A percentile compares a stretch with the other conserved stretches of the same genome.
Conservation (phyloP, 2,797 vertebrate genomes). For the Crocidura indochinensis region DNA sequence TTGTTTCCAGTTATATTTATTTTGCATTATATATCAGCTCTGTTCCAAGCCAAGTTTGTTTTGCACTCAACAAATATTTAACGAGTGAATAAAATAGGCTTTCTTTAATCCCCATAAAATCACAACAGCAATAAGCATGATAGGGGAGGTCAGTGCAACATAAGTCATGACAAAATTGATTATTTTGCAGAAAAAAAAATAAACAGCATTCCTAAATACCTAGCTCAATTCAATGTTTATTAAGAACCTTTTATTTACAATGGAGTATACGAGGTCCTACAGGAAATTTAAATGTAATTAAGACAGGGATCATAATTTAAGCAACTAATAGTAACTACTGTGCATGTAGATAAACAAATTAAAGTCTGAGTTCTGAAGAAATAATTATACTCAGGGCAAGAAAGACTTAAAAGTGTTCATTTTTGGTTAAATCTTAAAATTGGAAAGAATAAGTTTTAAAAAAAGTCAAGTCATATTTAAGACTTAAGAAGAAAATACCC, state of each 20-base stretch:
- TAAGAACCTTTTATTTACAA: constrained; percentile 9
- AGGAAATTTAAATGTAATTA: constrained; percentile 69
- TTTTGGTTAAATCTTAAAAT: constrained; percentile 47
- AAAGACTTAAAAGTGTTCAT: constrained; percentile 27
- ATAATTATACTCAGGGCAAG: constrained; percentile 22
- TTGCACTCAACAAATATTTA: constrained; percentile 51
- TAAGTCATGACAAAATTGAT: constrained; percentile 10
- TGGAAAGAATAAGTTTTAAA: constrained; percentile 50
- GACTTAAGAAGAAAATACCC: constrained; percentile 49
- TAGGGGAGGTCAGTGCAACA: neutral
- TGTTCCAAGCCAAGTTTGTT: neutral
- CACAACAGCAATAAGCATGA: neutral
- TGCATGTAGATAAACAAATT: neutral
- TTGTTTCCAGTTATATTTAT: constrained; percentile 5
- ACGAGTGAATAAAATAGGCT: constrained; percentile 41
- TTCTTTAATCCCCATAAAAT: constrained; percentile 3
- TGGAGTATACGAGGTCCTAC: neutral
- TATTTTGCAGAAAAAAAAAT: neutral
- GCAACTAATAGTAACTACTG: constrained; percentile 54
- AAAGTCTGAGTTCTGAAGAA: constrained; percentile 23
- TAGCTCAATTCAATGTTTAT: neutral
- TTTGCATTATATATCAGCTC: constrained; percentile 52
- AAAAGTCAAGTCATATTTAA: neutral
- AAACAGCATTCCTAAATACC: neutral
- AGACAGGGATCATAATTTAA: constrained; percentile 25